Percentiles rank a stretch among this genome's conserved stretches.
Conservation (phyloP, 2,113 vertebrate species). For the Hippocampus guttulatus region DNA sequence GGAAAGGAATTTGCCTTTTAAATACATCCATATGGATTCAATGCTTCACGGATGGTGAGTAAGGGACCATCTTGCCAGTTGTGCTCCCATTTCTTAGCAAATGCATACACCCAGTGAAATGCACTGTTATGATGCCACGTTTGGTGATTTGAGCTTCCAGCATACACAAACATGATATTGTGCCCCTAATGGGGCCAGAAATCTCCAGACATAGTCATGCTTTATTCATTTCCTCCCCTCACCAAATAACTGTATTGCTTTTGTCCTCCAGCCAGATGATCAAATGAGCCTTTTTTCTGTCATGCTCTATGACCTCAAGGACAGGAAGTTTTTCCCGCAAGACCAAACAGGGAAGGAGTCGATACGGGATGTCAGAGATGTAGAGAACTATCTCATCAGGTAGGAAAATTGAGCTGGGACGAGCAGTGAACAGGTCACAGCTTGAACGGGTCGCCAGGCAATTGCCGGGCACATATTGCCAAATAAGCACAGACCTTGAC, state of each 20-base stretch:
- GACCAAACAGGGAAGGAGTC: conserved; percentile 54
- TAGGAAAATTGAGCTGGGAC: conserved; percentile 31
- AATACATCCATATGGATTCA: not conserved
- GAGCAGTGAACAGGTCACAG: too few relatives aligned
- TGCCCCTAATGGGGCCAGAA: not conserved
- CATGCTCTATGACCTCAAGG: conserved; percentile 87
- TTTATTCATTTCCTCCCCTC: not conserved
- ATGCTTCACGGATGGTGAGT: not conserved
- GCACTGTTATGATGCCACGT: not conserved
- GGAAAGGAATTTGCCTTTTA: not conserved
- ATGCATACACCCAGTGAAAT: not conserved
- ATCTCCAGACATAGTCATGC: not conserved
- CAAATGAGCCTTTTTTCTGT: conserved; percentile 82
- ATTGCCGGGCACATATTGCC: too few relatives aligned
- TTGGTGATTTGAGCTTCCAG: not conserved
- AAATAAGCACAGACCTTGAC: too few relatives aligned
- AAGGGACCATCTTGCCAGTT: not conserved
- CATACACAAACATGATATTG: not conserved
- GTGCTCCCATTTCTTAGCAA: not conserved
- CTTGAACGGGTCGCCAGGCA: too few relatives aligned
- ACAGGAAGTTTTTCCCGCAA: conserved; percentile 80
- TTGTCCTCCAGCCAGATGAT: conserved; percentile 70
- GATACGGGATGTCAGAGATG: conserved; percentile 73
- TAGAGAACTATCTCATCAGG: conserved; percentile 78
- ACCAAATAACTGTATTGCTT: conserved; percentile 13